Evolutionary conservation across 1,140 invertebrate species (phyloP).

Genomic region (Sesamia nonagrioides): DNA sequence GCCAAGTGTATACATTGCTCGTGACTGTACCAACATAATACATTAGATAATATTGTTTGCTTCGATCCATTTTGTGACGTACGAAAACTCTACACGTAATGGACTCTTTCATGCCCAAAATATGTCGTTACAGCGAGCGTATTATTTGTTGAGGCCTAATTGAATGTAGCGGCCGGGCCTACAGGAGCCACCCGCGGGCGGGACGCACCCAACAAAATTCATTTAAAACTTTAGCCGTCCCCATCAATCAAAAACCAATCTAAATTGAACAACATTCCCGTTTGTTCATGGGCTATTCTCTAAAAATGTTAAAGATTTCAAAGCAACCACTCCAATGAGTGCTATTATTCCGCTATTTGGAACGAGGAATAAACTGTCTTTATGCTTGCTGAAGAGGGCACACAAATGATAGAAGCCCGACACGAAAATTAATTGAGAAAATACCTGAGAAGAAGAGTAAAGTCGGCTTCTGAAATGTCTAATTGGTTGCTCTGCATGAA

Average conservation of each 20-base stretch:
- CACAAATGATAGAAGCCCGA: slow-evolving; percentile 39
- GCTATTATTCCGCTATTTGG: slow-evolving; percentile 33
- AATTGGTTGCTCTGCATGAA: slow-evolving; percentile 43
- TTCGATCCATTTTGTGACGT: background rate
- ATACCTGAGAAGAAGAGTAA: slow-evolving; percentile 59
- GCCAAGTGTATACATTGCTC: too few relatives aligned
- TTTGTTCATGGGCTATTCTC: slow-evolving; percentile 55
- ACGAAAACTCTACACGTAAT: slow-evolving; percentile 27
- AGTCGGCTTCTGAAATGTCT: slow-evolving; percentile 52
- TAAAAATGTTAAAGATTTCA: slow-evolving; percentile 55
- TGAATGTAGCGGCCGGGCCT: slow-evolving; percentile 40
- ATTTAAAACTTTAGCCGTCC: slow-evolving; percentile 68
- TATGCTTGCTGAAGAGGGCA: slow-evolving; percentile 8
- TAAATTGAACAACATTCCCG: slow-evolving; percentile 72
- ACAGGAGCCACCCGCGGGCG: slow-evolving; percentile 5
- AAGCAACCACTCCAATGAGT: slow-evolving; percentile 38
- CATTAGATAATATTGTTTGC: background rate
- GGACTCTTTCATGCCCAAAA: slow-evolving; percentile 29
- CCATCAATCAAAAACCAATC: slow-evolving; percentile 77
- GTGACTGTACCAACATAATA: too few relatives aligned
- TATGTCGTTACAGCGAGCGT: slow-evolving; percentile 41
- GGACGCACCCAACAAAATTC: slow-evolving; percentile 60
- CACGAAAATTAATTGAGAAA: slow-evolving; percentile 63
- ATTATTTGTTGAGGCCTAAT: slow-evolving; percentile 51
- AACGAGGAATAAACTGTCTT: slow-evolving; percentile 33